phyloP scores from a whole-genome alignment of 2,113 vertebrate genomes.

The Hydropotes inermis region DNA sequence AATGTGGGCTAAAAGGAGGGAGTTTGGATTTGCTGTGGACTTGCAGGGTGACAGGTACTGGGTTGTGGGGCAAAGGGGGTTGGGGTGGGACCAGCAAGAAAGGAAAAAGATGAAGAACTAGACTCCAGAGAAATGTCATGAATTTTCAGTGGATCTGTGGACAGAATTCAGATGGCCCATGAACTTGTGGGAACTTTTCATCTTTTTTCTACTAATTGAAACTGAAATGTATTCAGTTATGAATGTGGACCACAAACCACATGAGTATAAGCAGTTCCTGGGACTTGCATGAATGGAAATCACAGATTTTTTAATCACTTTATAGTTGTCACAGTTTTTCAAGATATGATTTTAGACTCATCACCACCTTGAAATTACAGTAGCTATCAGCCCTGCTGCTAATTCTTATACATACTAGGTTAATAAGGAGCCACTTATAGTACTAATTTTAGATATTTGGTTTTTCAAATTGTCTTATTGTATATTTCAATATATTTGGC shows the following conservation, averaged over 20 bases:
- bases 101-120: not conserved
- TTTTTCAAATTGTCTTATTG: not conserved
- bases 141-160: not conserved
- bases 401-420: not conserved
- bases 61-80: not conserved
- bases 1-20: not conserved
- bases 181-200: not conserved
- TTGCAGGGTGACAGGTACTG: not conserved
- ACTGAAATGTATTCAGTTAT: not conserved
- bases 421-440: not conserved
- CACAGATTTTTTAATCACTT: not conserved
- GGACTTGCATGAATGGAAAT: not conserved
- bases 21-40: not conserved
- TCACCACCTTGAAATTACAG: not conserved
- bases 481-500: not conserved
- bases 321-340: not conserved
- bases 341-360: not conserved
- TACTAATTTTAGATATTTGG: not conserved
- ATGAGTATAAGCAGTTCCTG: not conserved
- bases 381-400: not conserved
- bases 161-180: not conserved
- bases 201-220: not conserved
- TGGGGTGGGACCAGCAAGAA: not conserved
- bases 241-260: not conserved
- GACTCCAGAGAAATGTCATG: not conserved